Evolutionary conservation across 1,140 invertebrate genomes (phyloP).

Genomic region (Drosophila fuyamai): DNA sequence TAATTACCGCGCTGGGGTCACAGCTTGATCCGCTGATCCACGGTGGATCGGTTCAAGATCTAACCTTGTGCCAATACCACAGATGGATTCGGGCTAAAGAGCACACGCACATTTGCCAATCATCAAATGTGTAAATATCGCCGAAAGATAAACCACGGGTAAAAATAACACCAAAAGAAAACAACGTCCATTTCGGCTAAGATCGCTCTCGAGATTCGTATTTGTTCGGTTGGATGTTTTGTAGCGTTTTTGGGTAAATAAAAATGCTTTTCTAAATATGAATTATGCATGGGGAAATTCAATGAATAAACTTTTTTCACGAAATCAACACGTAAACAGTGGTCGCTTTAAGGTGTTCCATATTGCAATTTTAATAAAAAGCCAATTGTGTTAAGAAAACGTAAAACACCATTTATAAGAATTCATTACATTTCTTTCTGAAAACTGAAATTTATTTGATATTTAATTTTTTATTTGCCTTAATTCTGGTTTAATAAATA

Average conservation of each 20-base stretch:
- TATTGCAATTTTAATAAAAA: neutral
- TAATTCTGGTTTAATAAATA: too few species aligned
- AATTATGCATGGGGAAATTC: constrained; percentile 55
- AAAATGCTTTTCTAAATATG: constrained; percentile 55
- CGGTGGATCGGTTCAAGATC: constrained; percentile 29
- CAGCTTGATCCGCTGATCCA: constrained; percentile 27
- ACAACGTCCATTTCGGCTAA: constrained; percentile 13
- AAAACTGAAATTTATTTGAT: too few species aligned
- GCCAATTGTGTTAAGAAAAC: too few species aligned
- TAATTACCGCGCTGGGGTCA: constrained; percentile 32
- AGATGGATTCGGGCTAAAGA: neutral
- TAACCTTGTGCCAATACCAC: constrained; percentile 37
- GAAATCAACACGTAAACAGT: constrained; percentile 5
- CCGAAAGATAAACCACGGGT: constrained; percentile 48
- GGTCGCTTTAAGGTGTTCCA: neutral
- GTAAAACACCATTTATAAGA: too few species aligned
- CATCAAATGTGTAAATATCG: constrained; percentile 45
- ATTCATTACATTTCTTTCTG: too few species aligned
- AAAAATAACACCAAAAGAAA: constrained; percentile 37
- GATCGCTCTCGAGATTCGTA: constrained; percentile 6
- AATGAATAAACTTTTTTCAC: constrained; percentile 4
- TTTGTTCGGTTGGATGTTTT: constrained; percentile 8
- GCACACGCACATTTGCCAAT: constrained; percentile 46
- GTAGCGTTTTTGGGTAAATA: constrained; percentile 44
- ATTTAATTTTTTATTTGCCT: too few species aligned